Conservation (phyloP, 2,113 vertebrate species). For the Accipiter virgatus region DNA sequence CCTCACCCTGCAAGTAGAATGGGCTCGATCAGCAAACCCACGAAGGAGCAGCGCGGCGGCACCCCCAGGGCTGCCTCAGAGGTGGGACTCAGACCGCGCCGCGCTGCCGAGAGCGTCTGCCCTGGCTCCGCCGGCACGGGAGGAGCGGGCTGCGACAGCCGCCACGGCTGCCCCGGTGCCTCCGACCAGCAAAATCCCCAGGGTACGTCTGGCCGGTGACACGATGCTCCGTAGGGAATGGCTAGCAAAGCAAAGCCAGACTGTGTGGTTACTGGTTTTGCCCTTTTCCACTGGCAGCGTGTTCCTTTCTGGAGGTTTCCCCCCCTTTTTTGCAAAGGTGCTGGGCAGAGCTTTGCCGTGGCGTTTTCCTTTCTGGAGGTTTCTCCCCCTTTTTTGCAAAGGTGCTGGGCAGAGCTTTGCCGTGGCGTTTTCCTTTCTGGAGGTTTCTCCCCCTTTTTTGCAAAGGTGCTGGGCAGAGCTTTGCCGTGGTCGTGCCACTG, state of each 20-base stretch:
- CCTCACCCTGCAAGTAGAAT: neutral
- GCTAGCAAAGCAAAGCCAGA: neutral
- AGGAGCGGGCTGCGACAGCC: neutral
- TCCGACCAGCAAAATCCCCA: accelerated
- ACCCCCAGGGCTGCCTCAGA: neutral
- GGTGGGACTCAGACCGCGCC: neutral
- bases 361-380: too few relatives aligned
- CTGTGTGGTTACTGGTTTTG: neutral
- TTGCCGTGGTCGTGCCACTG: accelerated
- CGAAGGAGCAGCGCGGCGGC: neutral
- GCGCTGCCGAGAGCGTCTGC: neutral
- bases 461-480: neutral
- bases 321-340: neutral
- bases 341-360: neutral
- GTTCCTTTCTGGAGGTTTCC: neutral
- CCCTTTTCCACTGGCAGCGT: neutral
- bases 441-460: neutral
- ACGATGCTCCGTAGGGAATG: accelerated
- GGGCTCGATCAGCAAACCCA: neutral
- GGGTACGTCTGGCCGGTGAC: accelerated
- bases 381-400: neutral
- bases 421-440: neutral
- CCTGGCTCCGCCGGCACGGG: neutral
- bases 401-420: neutral
- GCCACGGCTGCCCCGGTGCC: neutral